Evolutionary conservation across 2,888 invertebrate species (phyloP).

Genomic region (Microctonus brassicae): DNA sequence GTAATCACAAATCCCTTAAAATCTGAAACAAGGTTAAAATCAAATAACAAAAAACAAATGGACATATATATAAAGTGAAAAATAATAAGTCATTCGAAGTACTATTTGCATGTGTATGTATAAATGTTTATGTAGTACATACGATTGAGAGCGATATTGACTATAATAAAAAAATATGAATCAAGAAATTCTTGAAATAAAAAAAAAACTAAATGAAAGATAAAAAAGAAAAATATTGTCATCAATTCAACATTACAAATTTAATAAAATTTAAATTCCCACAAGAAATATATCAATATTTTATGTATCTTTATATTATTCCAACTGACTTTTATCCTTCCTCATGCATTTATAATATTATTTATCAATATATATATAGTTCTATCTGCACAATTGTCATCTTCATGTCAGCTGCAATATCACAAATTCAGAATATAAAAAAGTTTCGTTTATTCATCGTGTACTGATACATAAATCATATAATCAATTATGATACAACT

Average conservation of each 20-base stretch:
- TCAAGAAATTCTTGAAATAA: constrained; percentile 1
- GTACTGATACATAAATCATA: constrained; percentile 32
- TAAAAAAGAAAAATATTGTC: background rate
- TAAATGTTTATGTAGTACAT: constrained; percentile 22
- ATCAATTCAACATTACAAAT: constrained; percentile 19
- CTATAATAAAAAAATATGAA: constrained; percentile 7
- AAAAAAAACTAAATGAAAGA: background rate
- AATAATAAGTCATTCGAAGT: background rate
- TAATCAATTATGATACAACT: constrained; percentile 6
- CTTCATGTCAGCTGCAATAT: background rate
- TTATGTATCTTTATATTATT: constrained; percentile 20
- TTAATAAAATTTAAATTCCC: constrained; percentile 34
- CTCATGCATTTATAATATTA: background rate
- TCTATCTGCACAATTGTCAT: background rate
- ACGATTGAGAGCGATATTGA: constrained; percentile 21
- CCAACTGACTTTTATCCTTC: background rate
- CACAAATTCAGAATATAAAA: constrained; percentile 2
- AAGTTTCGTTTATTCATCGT: constrained; percentile 10
- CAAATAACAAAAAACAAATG: background rate
- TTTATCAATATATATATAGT: background rate
- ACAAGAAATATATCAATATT: background rate
- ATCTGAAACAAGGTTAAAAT: background rate
- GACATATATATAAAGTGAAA: background rate
- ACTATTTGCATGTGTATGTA: constrained; percentile 30
- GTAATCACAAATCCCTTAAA: constrained; percentile 11